phyloP scores from a whole-genome alignment of 2,797 vertebrate genomes.

The Hippopotamyrus pictus region DNA sequence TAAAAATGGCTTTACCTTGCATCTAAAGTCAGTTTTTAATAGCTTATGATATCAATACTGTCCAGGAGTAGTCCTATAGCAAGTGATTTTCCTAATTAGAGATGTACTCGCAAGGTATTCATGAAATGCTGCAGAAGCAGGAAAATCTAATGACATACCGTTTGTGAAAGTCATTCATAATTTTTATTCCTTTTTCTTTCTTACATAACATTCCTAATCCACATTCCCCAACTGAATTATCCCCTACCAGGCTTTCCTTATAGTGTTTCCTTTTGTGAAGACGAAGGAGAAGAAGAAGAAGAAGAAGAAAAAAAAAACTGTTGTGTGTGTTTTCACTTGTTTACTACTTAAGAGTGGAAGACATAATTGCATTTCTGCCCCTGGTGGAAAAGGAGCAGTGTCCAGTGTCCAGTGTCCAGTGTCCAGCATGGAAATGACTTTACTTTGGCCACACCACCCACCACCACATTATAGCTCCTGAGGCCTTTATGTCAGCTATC shows the following conservation, averaged over 20 bases:
- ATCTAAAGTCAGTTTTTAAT: background rate
- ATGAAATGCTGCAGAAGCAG: background rate
- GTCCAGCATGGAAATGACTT: conserved; percentile 25
- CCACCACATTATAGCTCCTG: conserved; percentile 5
- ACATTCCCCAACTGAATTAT: conserved; percentile 12
- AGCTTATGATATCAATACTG: background rate
- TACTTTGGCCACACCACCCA: background rate
- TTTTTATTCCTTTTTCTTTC: background rate
- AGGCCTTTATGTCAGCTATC: conserved; percentile 11
- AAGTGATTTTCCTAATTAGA: background rate
- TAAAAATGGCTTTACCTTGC: background rate
- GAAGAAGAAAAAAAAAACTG: background rate
- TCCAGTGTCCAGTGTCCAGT: conserved; percentile 23
- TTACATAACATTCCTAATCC: background rate
- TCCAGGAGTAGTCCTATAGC: background rate
- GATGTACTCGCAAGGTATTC: background rate
- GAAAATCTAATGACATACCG: background rate
- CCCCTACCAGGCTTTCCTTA: conserved; percentile 17
- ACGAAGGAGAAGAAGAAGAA: conserved; percentile 10
- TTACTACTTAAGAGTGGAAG: conserved; percentile 20
- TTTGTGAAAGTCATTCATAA: background rate
- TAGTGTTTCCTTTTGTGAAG: conserved; percentile 9
- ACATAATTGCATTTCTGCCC: conserved; percentile 23
- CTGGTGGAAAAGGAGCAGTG: conserved; percentile 17
- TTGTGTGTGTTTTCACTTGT: conserved; percentile 18